phyloP scores from a whole-genome alignment of 2,797 vertebrate species.

The Eulemur coronatus region DNA sequence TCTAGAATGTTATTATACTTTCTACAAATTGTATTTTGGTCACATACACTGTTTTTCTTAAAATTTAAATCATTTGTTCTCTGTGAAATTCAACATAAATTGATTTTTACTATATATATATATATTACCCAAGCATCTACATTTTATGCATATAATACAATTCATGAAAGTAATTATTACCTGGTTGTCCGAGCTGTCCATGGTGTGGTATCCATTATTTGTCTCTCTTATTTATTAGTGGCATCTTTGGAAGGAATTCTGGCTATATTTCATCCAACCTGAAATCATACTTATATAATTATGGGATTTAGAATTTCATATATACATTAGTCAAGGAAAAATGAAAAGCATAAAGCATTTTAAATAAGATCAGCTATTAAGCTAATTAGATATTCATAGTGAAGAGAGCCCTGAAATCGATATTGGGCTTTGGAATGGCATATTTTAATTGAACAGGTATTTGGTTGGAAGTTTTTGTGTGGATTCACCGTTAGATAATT shows the following conservation, averaged over 20 bases:
- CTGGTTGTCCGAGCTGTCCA: background rate
- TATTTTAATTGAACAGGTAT: constrained; percentile 38
- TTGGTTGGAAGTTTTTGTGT: constrained; percentile 33
- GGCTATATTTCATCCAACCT: constrained; percentile 24
- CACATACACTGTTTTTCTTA: background rate
- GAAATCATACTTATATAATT: constrained; percentile 15
- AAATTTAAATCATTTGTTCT: background rate
- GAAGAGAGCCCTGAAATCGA: background rate
- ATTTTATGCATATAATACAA: constrained; percentile 27
- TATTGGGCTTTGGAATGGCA: background rate
- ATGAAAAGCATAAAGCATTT: constrained; percentile 6
- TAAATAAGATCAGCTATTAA: constrained; percentile 45
- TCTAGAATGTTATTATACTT: background rate
- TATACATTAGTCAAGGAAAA: constrained; percentile 47
- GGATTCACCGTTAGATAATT: background rate
- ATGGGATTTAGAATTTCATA: constrained; percentile 41
- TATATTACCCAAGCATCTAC: background rate
- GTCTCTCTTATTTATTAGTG: constrained; percentile 40
- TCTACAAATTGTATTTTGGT: constrained; percentile 11
- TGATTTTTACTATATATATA: background rate
- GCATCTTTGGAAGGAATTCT: constrained; percentile 18
- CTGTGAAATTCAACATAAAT: constrained; percentile 26
- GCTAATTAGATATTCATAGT: background rate
- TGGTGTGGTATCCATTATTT: background rate
- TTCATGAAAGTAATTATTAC: constrained; percentile 30